These are phyloP conservation scores for Dasypolia templi DNA, from an alignment of 2,888 invertebrate genomes.

Conservation along the genomic window DNA sequence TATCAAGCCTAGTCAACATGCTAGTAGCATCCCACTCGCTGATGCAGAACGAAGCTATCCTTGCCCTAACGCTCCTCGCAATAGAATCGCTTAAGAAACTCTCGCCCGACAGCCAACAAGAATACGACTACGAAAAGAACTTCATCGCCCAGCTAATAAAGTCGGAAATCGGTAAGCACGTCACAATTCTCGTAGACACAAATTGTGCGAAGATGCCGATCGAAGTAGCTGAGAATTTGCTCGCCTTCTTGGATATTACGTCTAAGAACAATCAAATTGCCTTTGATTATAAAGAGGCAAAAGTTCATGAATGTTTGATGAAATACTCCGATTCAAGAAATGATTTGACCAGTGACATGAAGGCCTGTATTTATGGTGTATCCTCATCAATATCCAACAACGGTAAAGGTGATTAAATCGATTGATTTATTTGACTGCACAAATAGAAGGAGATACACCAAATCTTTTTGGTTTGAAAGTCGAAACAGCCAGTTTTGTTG, in stretches of 20 bases:
- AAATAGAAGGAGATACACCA: conserved; percentile 40
- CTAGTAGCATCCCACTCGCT: conserved; percentile 95
- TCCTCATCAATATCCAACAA: conserved; percentile 74
- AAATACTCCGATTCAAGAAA: conserved; percentile 80
- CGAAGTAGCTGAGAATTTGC: conserved; percentile 88
- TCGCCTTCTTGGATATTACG: conserved; percentile 87
- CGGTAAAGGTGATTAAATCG: conserved; percentile 60
- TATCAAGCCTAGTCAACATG: conserved; percentile 95
- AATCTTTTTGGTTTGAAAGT: conserved; percentile 31
- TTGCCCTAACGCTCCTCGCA: conserved; percentile 92
- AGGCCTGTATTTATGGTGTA: conserved; percentile 73
- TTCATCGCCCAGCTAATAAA: conserved; percentile 83
- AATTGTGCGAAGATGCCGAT: conserved; percentile 86
- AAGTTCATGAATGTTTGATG: conserved; percentile 78
- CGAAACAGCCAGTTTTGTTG: conserved; percentile 17
- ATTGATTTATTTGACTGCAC: neutral
- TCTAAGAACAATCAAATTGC: conserved; percentile 80
- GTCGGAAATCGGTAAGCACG: conserved; percentile 88
- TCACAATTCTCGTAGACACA: conserved; percentile 86
- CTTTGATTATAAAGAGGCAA: conserved; percentile 80
- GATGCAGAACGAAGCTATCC: conserved; percentile 96
- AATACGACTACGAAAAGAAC: conserved; percentile 76
- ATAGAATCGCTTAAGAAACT: conserved; percentile 76
- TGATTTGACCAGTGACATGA: conserved; percentile 79
- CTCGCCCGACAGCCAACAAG: conserved; percentile 65